phyloP scores from a whole-genome alignment of 2,888 invertebrate species.

The Aphidoletes aphidimyza region DNA sequence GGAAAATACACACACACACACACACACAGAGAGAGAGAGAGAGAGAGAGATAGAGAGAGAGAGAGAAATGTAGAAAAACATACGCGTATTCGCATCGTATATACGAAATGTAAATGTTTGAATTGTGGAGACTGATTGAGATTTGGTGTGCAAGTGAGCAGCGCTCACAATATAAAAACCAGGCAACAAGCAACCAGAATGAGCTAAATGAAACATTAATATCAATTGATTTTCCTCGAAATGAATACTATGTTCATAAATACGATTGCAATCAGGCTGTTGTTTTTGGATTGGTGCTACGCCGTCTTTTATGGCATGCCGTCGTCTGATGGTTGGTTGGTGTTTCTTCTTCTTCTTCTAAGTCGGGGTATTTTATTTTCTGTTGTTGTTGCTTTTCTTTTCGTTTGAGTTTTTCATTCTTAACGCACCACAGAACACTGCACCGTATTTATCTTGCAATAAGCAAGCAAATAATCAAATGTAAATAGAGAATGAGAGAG shows the following conservation, averaged over 20 bases:
- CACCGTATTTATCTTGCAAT: constrained; percentile 16
- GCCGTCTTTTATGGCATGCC: neutral
- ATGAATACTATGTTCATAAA: constrained; percentile 46
- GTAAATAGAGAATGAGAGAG: too few relatives aligned
- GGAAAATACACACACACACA: neutral
- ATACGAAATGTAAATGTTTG: neutral
- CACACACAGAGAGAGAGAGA: neutral
- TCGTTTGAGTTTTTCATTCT: neutral
- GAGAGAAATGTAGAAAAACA: neutral
- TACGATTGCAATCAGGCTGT: constrained; percentile 43
- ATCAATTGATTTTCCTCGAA: constrained; percentile 46
- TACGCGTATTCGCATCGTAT: neutral
- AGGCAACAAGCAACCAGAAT: too few relatives aligned
- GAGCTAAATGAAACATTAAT: constrained; percentile 49
- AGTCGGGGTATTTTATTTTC: neutral
- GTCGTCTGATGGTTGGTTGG: neutral
- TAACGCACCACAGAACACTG: neutral
- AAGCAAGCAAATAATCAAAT: constrained; percentile 11
- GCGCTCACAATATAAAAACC: neutral
- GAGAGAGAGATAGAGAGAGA: neutral
- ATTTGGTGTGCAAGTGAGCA: constrained; percentile 6
- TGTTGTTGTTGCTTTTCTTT: neutral
- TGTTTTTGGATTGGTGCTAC: neutral
- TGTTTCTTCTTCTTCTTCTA: neutral
- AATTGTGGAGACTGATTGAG: constrained; percentile 9